Evolutionary conservation across 2,888 invertebrate species (phyloP).

Genomic region (Lomographa bimaculata): DNA sequence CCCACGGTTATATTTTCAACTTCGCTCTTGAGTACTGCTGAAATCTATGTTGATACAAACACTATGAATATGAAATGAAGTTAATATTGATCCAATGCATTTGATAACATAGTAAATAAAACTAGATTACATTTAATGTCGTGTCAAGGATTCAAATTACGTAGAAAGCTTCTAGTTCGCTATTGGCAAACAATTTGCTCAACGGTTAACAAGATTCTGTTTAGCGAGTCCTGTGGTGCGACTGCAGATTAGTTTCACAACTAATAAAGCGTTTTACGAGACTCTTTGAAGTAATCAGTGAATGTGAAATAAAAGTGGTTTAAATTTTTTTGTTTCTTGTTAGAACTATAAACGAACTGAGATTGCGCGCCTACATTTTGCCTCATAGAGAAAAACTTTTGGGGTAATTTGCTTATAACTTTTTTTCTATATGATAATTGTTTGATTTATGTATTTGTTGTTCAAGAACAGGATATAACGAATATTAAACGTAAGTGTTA

Average conservation of each 20-base stretch:
- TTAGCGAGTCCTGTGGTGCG: constrained; percentile 5
- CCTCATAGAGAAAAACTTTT: no score
- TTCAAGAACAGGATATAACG: no score
- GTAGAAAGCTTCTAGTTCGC: constrained; percentile 11
- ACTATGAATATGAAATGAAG: background rate
- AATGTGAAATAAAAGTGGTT: no score
- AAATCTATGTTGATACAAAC: background rate
- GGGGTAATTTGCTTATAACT: no score
- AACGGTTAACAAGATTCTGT: constrained; percentile 5
- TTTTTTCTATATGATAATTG: no score
- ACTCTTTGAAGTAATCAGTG: background rate
- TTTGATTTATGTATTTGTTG: no score
- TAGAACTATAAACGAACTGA: no score
- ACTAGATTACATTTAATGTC: constrained; percentile 2
- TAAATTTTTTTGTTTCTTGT: no score
- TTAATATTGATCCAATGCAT: constrained; percentile 1
- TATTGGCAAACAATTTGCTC: constrained; percentile 14
- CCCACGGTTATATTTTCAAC: no score
- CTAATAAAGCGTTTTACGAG: constrained; percentile 4
- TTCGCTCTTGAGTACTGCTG: no score
- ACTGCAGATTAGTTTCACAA: background rate
- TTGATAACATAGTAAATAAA: background rate
- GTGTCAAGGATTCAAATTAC: constrained; percentile 8
- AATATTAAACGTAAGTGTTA: no score
- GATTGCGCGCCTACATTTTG: no score